phyloP scores from a whole-genome alignment of 64 coral and sea anemone species.

The Pocillopora verrucosa region DNA sequence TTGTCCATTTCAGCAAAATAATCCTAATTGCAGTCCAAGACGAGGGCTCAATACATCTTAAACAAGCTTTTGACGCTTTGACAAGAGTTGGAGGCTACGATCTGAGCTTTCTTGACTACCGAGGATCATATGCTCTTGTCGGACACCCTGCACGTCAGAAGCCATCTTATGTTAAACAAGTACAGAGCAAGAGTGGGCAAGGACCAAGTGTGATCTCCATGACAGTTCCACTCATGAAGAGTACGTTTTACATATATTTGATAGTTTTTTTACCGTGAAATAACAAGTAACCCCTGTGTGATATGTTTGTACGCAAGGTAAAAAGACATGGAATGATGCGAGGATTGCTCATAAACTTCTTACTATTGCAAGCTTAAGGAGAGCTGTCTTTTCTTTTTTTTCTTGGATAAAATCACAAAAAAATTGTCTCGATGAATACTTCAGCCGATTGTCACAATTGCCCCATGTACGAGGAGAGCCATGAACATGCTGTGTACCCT shows the following conservation, averaged over 20 bases:
- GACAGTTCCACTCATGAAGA: not conserved
- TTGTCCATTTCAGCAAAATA: slow-evolving; percentile 14
- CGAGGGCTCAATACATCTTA: not conserved
- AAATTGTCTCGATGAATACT: no score
- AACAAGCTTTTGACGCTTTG: not conserved
- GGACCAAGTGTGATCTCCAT: slow-evolving; percentile 36
- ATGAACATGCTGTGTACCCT: no score
- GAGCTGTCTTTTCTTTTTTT: no score
- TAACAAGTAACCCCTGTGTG: not conserved
- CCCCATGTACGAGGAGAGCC: no score
- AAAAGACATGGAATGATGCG: no score
- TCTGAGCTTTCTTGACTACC: not conserved
- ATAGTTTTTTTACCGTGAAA: no score
- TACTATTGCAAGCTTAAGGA: no score
- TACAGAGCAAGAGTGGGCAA: not conserved
- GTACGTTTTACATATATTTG: not conserved
- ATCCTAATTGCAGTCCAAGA: slow-evolving; percentile 46
- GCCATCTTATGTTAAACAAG: slow-evolving; percentile 37
- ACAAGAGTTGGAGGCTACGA: slow-evolving; percentile 6
- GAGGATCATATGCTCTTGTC: slow-evolving; percentile 20
- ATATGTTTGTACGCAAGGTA: no score
- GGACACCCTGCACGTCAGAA: slow-evolving; percentile 2
- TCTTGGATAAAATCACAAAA: no score
- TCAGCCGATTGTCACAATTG: no score
- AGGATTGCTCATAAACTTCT: no score